phyloP scores from a whole-genome alignment of 37 sponge, comb jelly and placozoan species.

The Theonella swinhoei region DNA sequence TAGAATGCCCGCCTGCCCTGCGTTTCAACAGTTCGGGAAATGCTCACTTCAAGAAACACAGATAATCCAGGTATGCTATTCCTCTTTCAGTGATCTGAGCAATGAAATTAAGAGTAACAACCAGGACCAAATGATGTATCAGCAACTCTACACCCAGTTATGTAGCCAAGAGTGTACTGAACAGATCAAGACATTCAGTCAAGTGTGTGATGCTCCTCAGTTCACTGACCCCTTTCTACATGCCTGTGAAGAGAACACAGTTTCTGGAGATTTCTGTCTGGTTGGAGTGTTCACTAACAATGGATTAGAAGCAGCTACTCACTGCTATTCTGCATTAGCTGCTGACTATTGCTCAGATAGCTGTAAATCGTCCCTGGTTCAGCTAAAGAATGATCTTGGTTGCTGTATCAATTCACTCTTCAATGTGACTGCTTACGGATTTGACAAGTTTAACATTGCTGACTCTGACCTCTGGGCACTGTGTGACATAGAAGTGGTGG shows the following conservation, averaged over 20 bases:
- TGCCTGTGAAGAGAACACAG: neutral
- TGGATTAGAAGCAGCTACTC: neutral
- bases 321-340: neutral
- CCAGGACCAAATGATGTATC: neutral
- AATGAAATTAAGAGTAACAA: neutral
- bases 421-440: neutral
- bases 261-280: neutral
- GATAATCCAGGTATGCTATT: neutral
- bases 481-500: neutral
- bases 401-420: neutral
- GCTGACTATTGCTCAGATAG: neutral
- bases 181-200: neutral
- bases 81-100: neutral
- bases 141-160: neutral
- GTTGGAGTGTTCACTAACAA: neutral
- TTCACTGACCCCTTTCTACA: neutral
- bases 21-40: neutral
- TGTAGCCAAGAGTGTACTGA: neutral
- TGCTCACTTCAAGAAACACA: neutral
- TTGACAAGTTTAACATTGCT: neutral
- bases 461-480: neutral
- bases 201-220: neutral
- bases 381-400: neutral
- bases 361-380: neutral
- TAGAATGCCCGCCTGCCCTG: too few species aligned